These are phyloP conservation scores for Plestiodon gilberti DNA, from an alignment of 2,113 vertebrate genomes.

Conservation along the genomic window DNA sequence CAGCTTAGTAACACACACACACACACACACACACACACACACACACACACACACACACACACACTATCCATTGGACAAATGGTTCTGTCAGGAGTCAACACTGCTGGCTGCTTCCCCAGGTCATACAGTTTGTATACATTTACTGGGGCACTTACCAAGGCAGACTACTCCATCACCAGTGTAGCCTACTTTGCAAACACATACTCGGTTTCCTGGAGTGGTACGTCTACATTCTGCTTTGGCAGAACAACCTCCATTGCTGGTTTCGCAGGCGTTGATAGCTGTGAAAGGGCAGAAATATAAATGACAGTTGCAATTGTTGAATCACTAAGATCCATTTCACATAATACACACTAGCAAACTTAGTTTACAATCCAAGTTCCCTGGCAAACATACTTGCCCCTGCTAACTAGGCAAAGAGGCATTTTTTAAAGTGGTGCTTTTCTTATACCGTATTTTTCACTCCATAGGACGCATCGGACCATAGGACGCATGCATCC, in stretches of 20 bases:
- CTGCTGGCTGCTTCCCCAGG: neutral
- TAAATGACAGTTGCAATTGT: neutral
- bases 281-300: slow-evolving; percentile 68
- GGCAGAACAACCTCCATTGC: slow-evolving; percentile 86
- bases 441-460: too few relatives aligned
- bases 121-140: neutral
- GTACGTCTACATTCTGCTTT: slow-evolving; percentile 86
- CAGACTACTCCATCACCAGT: slow-evolving; percentile 89
- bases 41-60: neutral
- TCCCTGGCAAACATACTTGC: neutral
- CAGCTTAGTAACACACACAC: neutral
- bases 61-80: neutral
- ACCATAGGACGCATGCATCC: too few relatives aligned
- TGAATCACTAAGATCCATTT: neutral
- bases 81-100: neutral
- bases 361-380: neutral
- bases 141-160: slow-evolving; percentile 71
- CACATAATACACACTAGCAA: neutral
- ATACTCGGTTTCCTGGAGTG: slow-evolving; percentile 80
- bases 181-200: slow-evolving; percentile 81
- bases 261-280: slow-evolving; percentile 78
- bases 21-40: neutral
- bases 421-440: too few relatives aligned
- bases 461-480: too few relatives aligned
- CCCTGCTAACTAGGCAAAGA: too few relatives aligned